phyloP scores from a whole-genome alignment of 1,140 invertebrate species.

The Brachionus calyciflorus region DNA sequence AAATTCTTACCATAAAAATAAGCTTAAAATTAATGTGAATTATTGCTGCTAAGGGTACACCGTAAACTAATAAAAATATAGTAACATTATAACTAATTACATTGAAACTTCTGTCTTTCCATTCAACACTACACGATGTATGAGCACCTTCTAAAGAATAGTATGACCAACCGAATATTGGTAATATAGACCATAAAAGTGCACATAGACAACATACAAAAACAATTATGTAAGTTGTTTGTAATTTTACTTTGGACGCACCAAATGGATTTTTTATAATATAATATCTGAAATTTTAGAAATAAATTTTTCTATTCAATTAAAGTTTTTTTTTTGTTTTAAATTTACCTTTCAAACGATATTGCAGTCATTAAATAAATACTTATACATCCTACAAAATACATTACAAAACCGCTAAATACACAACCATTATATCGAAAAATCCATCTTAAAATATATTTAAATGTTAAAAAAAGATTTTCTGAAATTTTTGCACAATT shows the following conservation, averaged over 20 bases:
- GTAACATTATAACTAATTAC: slow-evolving; percentile 44
- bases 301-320: neutral
- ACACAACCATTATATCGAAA: slow-evolving; percentile 5
- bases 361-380: slow-evolving; percentile 42
- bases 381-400: slow-evolving; percentile 40
- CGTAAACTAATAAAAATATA: slow-evolving; percentile 36
- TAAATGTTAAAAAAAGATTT: too few relatives aligned
- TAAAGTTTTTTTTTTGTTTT: too few relatives aligned
- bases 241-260: neutral
- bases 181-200: slow-evolving; percentile 17
- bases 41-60: slow-evolving; percentile 6
- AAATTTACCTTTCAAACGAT: slow-evolving; percentile 24
- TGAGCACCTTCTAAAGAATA: slow-evolving; percentile 39
- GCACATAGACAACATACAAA: neutral
- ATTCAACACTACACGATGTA: slow-evolving; percentile 43
- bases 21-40: slow-evolving; percentile 21
- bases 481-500: too few relatives aligned
- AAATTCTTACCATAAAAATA: slow-evolving; percentile 19
- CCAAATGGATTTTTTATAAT: slow-evolving; percentile 30
- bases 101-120: slow-evolving; percentile 28
- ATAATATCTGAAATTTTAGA: slow-evolving; percentile 1
- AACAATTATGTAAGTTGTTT: neutral
- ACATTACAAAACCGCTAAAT: slow-evolving; percentile 32
- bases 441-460: slow-evolving; percentile 19
- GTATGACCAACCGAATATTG: slow-evolving; percentile 40